Evolutionary conservation across 2,888 invertebrate genomes (phyloP), one percentile per base, ranked within the genome.

Genomic region (Orchestes rusci): DNA sequence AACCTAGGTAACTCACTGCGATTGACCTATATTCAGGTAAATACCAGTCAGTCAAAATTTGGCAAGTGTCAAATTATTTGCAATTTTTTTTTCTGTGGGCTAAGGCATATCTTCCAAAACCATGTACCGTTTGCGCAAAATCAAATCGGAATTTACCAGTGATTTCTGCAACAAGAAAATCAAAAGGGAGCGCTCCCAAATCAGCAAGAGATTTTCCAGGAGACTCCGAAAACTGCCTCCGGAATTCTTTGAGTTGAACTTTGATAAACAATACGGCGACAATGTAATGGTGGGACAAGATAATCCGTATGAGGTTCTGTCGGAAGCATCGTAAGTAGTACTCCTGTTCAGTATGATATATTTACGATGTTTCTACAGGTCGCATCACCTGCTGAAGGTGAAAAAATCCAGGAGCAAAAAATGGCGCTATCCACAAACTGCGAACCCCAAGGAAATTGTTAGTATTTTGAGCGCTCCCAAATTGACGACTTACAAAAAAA

Each of bases 391-490:
- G 16, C 3, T 16, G 3, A 2, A 2, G 7, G 2, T 5, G 7
- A 17, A n/a, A 16, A 33, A 16, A 16, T 28, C 3, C 16, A 28
- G 3, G 18, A n/a, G 17, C 18, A 40, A 41, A 28, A 29, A 30
- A 17, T 13, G 43, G 12, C 30, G 35, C n/a, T 44, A 37, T 32
- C 48, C 44, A 2, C 48, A 37, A 13, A 36, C 8, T 1, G 20
- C 19, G 4, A 32, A 48, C 33, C 44, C 48, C 3, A 49, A 45
- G 33, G 45, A 41, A 34, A 23, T 49, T n/a, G 19, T 45, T 7
- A 49, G 49, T 12, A 45, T 49, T 16, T 17, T 42, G 10, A 49
- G 45, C 13, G 49, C 49, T 5, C 45, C 49, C 2, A 45, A 45
- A 39, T 2, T 44, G 4, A 30, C 20, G 5, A 23, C 36, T 30